These are phyloP conservation scores for Rhagonycha lutea DNA, from an alignment of 2,888 invertebrate species.

Conservation along the genomic window DNA sequence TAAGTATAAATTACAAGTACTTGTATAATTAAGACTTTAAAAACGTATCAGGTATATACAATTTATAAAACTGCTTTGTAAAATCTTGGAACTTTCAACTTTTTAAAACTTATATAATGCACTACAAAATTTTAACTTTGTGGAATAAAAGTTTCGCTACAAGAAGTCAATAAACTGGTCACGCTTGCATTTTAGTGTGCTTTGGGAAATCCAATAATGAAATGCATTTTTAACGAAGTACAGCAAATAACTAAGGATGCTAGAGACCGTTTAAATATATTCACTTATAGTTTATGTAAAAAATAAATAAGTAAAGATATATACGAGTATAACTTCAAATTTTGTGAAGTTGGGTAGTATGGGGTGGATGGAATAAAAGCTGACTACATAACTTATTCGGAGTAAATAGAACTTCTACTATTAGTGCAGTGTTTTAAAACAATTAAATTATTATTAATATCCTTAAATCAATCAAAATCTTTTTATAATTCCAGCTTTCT, in stretches of 20 bases:
- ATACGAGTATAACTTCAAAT: background rate
- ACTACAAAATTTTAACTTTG: slow-evolving; percentile 22
- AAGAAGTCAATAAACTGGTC: slow-evolving; percentile 17
- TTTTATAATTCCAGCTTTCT: background rate
- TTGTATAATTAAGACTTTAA: slow-evolving; percentile 19
- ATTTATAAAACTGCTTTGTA: slow-evolving; percentile 11
- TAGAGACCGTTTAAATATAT: too few relatives aligned
- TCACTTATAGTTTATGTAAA: too few relatives aligned
- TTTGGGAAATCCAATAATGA: slow-evolving; percentile 1
- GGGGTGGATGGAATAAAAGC: background rate
- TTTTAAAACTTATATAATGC: slow-evolving; percentile 22
- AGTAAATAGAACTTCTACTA: background rate
- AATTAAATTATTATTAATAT: background rate
- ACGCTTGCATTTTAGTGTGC: slow-evolving; percentile 15
- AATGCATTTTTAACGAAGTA: background rate
- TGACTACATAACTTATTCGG: background rate
- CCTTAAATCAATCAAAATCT: background rate
- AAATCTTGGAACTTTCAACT: slow-evolving; percentile 12
- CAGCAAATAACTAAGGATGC: background rate
- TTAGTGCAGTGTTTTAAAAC: background rate
- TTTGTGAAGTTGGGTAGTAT: background rate
- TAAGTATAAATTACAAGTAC: background rate
- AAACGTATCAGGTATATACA: slow-evolving; percentile 22
- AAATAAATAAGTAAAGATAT: background rate
- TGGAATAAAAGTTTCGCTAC: slow-evolving; percentile 10